Evolutionary conservation across 2,797 vertebrate genomes (phyloP), one percentile per base, ranked within the genome.

Genomic region (Merluccius polli): DNA sequence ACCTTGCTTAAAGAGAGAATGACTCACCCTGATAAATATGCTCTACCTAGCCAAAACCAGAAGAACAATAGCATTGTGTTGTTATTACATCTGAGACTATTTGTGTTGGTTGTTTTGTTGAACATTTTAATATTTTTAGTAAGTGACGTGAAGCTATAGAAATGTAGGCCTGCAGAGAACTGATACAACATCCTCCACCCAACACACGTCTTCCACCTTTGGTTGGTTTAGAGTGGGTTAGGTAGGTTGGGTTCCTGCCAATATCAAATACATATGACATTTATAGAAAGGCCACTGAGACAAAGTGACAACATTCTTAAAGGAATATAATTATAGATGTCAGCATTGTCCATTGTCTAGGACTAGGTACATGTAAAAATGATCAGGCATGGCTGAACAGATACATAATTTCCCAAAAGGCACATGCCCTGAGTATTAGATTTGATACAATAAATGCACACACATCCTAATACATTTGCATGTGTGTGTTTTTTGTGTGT

Each of bases 101-200:
- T 69, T 69, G 15, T 13, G 11, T 30, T 30, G 9, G 27, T 31
- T 7, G 35, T 72, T 36, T 65, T 59, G 38, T 81, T 74, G 68
- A 33, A 68, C 70, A 16, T 2, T 5, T 52, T 44, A 13, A 10
- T 12, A 3, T 44, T 16, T 7, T 52, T 52, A 6, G 48, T 52
- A n/a, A n/a, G 48, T 52, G 5, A n/a, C 7, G 48, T 52, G 21
- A 52, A 7, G 48, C 48, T 44, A 16, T 44, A 44, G 13, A 44
- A 44, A 44, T 44, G 41, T 44, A n/a, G n/a, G n/a, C n/a, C n/a
- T n/a, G n/a, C n/a, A n/a, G n/a, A n/a, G n/a, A n/a, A n/a, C n/a
- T n/a, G n/a, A n/a, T n/a, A n/a, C n/a, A n/a, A n/a, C n/a, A n/a
- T n/a, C n/a, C n/a, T n/a, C n/a, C n/a, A n/a, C n/a, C n/a, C n/a